Percentiles rank a stretch among this genome's conserved stretches.
Evolutionary conservation across 1,140 invertebrate genomes (phyloP).

Genomic region (Hycleus phaleratus): DNA sequence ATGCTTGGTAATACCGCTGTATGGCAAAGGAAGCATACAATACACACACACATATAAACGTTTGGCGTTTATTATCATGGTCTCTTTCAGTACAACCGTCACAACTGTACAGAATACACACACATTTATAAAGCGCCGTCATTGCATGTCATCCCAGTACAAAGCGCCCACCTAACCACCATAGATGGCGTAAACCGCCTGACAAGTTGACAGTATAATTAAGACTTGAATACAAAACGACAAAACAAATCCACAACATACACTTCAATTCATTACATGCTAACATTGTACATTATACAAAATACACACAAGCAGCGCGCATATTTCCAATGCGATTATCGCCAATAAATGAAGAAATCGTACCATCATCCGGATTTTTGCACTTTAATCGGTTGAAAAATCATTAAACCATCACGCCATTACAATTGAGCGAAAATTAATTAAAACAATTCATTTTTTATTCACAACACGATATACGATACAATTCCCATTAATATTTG

Average conservation of each 20-base stretch:
- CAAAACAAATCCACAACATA: slow-evolving; percentile 21
- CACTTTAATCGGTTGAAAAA: too few relatives aligned
- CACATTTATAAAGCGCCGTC: slow-evolving; percentile 20
- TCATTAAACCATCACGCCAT: too few relatives aligned
- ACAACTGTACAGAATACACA: slow-evolving; percentile 1
- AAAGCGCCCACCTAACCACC: slow-evolving; percentile 13
- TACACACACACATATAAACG: slow-evolving; percentile 2
- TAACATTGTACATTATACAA: neutral
- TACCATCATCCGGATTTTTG: too few relatives aligned
- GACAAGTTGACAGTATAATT: slow-evolving; percentile 37
- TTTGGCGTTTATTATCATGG: slow-evolving; percentile 29
- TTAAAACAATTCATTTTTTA: too few relatives aligned
- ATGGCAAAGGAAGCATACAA: slow-evolving; percentile 31
- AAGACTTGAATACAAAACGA: slow-evolving; percentile 30
- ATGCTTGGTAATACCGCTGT: slow-evolving; percentile 21
- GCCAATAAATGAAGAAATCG: too few relatives aligned
- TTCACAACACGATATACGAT: too few relatives aligned
- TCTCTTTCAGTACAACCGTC: slow-evolving; percentile 30
- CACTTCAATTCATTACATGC: slow-evolving; percentile 13
- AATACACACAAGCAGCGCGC: too few relatives aligned
- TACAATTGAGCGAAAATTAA: too few relatives aligned
- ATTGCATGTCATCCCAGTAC: slow-evolving; percentile 28
- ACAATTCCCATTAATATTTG: too few relatives aligned
- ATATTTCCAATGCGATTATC: too few relatives aligned
- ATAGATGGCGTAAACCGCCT: slow-evolving; percentile 28